Base-by-base conservation (phyloP, 2,113 vertebrate genomes). In the Tachysurus vachellii region DNA sequence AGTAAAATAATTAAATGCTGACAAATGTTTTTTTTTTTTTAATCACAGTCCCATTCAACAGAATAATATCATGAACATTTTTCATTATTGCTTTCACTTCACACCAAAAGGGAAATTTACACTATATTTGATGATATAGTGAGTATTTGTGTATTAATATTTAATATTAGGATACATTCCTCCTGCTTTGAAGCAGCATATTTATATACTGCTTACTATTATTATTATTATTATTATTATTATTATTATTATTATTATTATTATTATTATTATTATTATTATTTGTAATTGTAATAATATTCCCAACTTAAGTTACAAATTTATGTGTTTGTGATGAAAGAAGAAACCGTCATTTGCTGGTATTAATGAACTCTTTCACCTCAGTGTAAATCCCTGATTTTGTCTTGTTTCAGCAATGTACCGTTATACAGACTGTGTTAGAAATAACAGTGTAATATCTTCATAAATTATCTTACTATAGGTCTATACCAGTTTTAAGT, bases 91-190 rank as follows among this genome's bases (percentile, higher is more conserved):
- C 56, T 50, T 76, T 61, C 57, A 70, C n/a, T 64, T 77, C 79
- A 42, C 66, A 57, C 61, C 70, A 82, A 89, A 89, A 87, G 83
- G 82, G 59, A 87, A 85, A 54, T 85, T 62, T 80, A 79, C 54
- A 89, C 31, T 82, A 47, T 68, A 80, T 84, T 70, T 87, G 77
- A 88, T 75, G 64, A 88, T 86, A 61, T 87, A 80, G 80, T 85
- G 73, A 80, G 71, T 80, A 64, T 26, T 54, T 81, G 56, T 89
- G 77, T 80, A 80, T 83, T 83, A 85, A 87, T 82, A 83, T 83
- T 87, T 73, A 50, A 73, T 73, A 82, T 68, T n/a, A 82, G 54
- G 50, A 76, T 85, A 75, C 53, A 50, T 71, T 82, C 77, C 77
- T 80, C 77, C 54, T 57, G n/a, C 16, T 80, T 54, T 26, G 28